Conservation (phyloP, 1,140 invertebrate genomes). For the Cheumatopsyche charites region DNA sequence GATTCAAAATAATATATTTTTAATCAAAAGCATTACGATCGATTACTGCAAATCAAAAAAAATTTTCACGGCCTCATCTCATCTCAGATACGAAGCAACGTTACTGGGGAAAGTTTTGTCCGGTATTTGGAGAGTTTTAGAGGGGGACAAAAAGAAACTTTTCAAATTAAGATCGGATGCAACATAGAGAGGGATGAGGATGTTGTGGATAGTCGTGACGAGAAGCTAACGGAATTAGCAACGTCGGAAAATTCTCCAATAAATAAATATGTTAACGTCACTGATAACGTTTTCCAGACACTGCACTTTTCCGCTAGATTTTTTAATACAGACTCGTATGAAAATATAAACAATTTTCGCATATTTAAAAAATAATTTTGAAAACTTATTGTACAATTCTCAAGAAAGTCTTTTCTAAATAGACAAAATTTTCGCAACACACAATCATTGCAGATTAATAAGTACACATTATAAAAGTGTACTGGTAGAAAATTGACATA, state of each 20-base stretch:
- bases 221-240: slow-evolving; percentile 39
- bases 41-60: too few relatives aligned
- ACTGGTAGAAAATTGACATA: background rate
- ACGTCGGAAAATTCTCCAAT: slow-evolving; percentile 41
- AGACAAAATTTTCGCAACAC: background rate
- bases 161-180: slow-evolving; percentile 24
- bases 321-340: background rate
- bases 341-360: background rate
- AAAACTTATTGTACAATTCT: too few relatives aligned
- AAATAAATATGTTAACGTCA: slow-evolving; percentile 33
- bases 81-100: too few relatives aligned
- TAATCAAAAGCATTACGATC: too few relatives aligned
- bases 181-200: background rate
- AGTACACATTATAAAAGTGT: background rate
- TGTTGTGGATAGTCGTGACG: slow-evolving; percentile 25
- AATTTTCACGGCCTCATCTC: too few relatives aligned
- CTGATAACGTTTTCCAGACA: slow-evolving; percentile 12
- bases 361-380: background rate
- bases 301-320: slow-evolving; percentile 8
- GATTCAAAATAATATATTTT: too few relatives aligned
- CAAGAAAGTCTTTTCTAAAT: too few relatives aligned
- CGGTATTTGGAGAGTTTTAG: background rate
- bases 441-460: background rate
- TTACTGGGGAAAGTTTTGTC: background rate
- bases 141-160: slow-evolving; percentile 12